Evolutionary conservation across 1,140 invertebrate species (phyloP).

Genomic region (Psilanteris sp.): DNA sequence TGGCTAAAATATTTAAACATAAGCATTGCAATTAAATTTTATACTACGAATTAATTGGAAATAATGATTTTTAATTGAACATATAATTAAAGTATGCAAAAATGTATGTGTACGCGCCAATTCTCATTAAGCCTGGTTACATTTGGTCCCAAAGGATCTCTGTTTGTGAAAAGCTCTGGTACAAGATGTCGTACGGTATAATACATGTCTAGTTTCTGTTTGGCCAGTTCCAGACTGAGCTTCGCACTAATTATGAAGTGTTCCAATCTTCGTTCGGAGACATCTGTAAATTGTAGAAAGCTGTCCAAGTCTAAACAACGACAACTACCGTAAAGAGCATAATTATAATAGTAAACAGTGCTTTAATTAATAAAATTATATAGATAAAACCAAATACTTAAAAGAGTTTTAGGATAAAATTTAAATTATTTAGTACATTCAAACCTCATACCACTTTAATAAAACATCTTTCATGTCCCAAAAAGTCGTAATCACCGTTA

Average conservation of each 20-base stretch:
- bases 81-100: conserved; percentile 37
- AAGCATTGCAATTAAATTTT: no score
- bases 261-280: conserved; percentile 74
- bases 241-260: conserved; percentile 76
- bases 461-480: no score
- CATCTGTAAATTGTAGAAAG: conserved; percentile 68
- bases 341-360: conserved; percentile 52
- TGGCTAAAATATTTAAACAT: conserved; percentile 49
- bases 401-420: no score
- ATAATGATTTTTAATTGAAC: conserved; percentile 8
- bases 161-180: conserved; percentile 76
- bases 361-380: conserved; percentile 61
- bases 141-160: conserved; percentile 73
- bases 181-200: conserved; percentile 75
- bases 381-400: conserved; percentile 25
- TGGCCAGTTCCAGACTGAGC: conserved; percentile 78
- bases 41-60: no score
- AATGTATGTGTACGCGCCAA: conserved; percentile 64
- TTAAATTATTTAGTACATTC: no score
- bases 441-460: no score
- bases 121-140: conserved; percentile 67
- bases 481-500: no score
- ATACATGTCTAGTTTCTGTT: conserved; percentile 79
- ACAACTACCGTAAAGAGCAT: conserved; percentile 56
- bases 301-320: conserved; percentile 58